These are phyloP conservation scores for Tragelaphus oryx DNA, from an alignment of 2,797 vertebrate genomes.

Conservation along the genomic window DNA sequence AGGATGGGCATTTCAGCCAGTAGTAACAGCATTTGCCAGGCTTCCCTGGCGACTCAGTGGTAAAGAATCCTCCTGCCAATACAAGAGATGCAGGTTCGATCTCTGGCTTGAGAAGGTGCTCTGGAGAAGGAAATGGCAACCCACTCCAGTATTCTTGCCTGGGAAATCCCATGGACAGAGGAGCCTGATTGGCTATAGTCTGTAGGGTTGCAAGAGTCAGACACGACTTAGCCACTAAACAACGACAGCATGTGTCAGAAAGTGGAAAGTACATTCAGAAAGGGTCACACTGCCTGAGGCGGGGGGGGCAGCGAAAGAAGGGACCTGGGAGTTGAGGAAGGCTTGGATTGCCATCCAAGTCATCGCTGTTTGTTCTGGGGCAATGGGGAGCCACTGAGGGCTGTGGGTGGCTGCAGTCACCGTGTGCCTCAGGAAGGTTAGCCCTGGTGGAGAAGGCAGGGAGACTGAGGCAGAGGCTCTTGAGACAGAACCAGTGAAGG, in stretches of 20 bases:
- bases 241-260: not conserved
- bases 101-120: not conserved
- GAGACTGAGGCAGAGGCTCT: not conserved
- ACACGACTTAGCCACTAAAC: not conserved
- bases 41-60: not conserved
- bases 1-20: not conserved
- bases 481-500: rapidly evolving
- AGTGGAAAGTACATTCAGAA: rapidly evolving
- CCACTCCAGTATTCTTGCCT: not conserved
- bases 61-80: not conserved
- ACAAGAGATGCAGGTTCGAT: not conserved
- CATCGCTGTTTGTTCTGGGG: not conserved
- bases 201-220: not conserved
- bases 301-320: not conserved
- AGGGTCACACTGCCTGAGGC: rapidly evolving
- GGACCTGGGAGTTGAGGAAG: not conserved
- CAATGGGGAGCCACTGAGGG: not conserved
- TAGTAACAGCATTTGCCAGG: not conserved
- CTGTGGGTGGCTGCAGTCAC: not conserved
- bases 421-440: rapidly evolving
- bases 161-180: not conserved
- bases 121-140: not conserved
- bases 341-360: not conserved
- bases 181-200: not conserved
- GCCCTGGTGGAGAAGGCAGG: rapidly evolving